Conservation (phyloP, 2,113 vertebrate species). For the Ahaetulla prasina region DNA sequence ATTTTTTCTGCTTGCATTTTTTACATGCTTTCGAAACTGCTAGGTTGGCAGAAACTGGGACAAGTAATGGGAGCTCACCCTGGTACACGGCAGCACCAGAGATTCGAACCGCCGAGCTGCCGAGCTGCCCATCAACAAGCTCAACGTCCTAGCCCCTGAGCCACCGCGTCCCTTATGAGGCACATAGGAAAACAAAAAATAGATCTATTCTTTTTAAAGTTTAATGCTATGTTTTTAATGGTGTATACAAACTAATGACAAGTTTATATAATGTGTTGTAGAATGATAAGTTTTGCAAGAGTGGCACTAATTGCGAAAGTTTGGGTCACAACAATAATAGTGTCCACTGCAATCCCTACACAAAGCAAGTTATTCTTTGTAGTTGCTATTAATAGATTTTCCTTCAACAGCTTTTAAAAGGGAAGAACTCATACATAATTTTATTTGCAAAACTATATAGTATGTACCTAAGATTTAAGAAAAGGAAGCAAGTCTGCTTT, state of each 20-base stretch:
- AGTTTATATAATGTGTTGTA: not conserved
- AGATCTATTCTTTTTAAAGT: not conserved
- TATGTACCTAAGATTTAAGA: not conserved
- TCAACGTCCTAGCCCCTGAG: no score
- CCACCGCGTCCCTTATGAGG: no score
- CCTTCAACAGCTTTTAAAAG: not conserved
- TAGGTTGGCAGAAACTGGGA: no score
- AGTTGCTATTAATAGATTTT: not conserved
- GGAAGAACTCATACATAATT: not conserved
- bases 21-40: no score
- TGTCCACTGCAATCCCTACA: not conserved
- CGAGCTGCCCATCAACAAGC: no score
- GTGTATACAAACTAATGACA: not conserved
- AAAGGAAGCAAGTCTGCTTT: not conserved
- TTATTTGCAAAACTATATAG: not conserved
- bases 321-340: not conserved
- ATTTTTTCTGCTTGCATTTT: no score
- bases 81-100: no score
- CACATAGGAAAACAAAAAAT: not conserved
- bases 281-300: not conserved
- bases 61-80: no score
- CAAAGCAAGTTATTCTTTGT: not conserved
- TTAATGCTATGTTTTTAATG: not conserved
- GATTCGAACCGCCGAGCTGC: no score
- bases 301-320: not conserved